Evolutionary conservation across 2,888 invertebrate species (phyloP).

Genomic region (Loripinus fragilis): DNA sequence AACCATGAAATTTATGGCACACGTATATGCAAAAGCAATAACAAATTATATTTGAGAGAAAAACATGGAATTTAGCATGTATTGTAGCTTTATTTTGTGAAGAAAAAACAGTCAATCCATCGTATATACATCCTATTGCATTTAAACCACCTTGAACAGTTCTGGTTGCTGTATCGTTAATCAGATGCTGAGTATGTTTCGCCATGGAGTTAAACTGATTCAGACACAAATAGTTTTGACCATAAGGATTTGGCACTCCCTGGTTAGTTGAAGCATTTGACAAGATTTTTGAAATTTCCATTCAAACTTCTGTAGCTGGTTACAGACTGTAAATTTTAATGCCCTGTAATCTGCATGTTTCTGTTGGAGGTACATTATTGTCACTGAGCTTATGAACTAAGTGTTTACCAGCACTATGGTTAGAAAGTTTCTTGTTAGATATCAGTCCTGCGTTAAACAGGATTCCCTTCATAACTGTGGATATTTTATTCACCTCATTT

Average conservation of each 20-base stretch:
- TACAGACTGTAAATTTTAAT: constrained; percentile 45
- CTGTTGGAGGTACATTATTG: constrained; percentile 42
- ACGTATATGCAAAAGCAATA: too few relatives aligned
- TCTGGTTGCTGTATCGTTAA: neutral
- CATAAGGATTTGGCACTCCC: neutral
- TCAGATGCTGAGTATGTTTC: neutral
- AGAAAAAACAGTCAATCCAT: too few relatives aligned
- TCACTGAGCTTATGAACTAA: too few relatives aligned
- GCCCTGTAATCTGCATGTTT: constrained; percentile 48
- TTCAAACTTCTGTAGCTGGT: constrained; percentile 37
- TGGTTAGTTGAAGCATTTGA: constrained; percentile 14
- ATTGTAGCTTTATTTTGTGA: too few relatives aligned
- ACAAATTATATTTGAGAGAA: too few relatives aligned
- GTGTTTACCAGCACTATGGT: constrained; percentile 43
- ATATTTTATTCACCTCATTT: constrained; percentile 32
- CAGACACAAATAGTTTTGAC: neutral
- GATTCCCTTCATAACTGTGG: constrained; percentile 25
- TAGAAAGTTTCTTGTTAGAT: constrained; percentile 24
- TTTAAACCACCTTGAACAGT: constrained; percentile 1
- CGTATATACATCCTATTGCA: too few relatives aligned
- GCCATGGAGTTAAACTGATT: constrained; percentile 3
- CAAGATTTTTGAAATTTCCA: constrained; percentile 39
- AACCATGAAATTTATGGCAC: too few relatives aligned
- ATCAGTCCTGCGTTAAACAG: constrained; percentile 9
- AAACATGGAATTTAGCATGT: too few relatives aligned